Conservation (phyloP, 92 coral and sea anemone species). For the Scolanthus callimorphus region DNA sequence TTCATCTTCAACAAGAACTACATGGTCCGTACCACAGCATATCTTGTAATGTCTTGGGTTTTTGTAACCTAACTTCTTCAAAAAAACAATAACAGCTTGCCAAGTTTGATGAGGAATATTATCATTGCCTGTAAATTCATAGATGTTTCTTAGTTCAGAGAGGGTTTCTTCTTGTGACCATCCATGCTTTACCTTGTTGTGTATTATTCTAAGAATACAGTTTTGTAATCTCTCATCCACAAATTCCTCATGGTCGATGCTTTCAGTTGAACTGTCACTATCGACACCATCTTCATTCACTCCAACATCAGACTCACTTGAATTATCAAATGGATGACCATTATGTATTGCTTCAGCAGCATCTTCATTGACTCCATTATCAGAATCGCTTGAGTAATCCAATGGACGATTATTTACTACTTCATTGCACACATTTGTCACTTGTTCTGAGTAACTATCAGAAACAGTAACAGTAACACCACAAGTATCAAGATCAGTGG, state of each 20-base stretch:
- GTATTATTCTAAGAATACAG: slow-evolving; percentile 40
- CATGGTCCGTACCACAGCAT: slow-evolving; percentile 47
- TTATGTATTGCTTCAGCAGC: no score
- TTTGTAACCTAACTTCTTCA: slow-evolving; percentile 37
- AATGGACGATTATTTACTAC: background rate
- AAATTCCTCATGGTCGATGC: background rate
- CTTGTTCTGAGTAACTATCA: background rate
- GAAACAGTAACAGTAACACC: background rate
- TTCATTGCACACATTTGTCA: background rate
- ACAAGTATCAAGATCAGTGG: background rate
- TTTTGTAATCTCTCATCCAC: slow-evolving; percentile 6
- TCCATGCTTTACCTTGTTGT: slow-evolving; percentile 40
- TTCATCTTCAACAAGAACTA: slow-evolving; percentile 16
- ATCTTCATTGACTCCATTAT: no score
- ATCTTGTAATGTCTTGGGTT: slow-evolving; percentile 34
- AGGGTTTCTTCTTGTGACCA: slow-evolving; percentile 60
- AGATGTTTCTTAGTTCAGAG: slow-evolving; percentile 30
- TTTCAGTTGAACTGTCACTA: background rate
- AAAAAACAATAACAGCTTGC: slow-evolving; percentile 26
- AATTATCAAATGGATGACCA: no score
- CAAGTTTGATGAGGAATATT: slow-evolving; percentile 47
- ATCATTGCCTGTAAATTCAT: slow-evolving; percentile 36
- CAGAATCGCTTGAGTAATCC: no score
- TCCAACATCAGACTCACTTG: background rate
- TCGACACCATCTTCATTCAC: background rate